Percentiles rank a stretch among this genome's conserved stretches.
These are phyloP conservation scores for Brachyrhaphis roseni DNA, from an alignment of 2,797 vertebrate genomes.

Conservation along the genomic window DNA sequence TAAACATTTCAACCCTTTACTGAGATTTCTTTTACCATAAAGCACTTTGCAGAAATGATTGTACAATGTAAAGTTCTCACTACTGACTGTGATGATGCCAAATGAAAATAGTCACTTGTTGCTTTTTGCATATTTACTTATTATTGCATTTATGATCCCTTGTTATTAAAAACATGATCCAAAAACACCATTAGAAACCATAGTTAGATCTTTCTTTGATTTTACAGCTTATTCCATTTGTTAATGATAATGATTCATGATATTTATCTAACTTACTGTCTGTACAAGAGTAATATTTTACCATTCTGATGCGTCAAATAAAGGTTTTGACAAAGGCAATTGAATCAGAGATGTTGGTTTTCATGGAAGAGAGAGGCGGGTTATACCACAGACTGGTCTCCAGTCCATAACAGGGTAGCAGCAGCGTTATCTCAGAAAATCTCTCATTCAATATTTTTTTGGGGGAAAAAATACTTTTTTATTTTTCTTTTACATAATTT, in stretches of 20 bases:
- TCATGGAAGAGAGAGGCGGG: not conserved
- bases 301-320: constrained; percentile 75
- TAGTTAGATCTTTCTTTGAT: constrained; percentile 51
- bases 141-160: constrained; percentile 60
- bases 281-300: constrained; percentile 76
- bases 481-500: not conserved
- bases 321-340: constrained; percentile 70
- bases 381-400: not conserved
- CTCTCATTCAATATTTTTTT: not conserved
- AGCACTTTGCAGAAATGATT: constrained; percentile 81
- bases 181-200: constrained; percentile 35
- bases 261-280: constrained; percentile 76
- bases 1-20: constrained; percentile 41
- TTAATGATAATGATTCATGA: constrained; percentile 62
- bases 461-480: not conserved
- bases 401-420: not conserved
- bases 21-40: constrained; percentile 63
- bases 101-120: constrained; percentile 69
- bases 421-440: not conserved
- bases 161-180: constrained; percentile 50
- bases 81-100: constrained; percentile 75
- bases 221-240: constrained; percentile 64
- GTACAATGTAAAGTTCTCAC: constrained; percentile 72
- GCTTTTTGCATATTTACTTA: constrained; percentile 68
- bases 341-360: not conserved